Base-by-base conservation (phyloP, 2,113 vertebrate species). In the Callipepla squamata region DNA sequence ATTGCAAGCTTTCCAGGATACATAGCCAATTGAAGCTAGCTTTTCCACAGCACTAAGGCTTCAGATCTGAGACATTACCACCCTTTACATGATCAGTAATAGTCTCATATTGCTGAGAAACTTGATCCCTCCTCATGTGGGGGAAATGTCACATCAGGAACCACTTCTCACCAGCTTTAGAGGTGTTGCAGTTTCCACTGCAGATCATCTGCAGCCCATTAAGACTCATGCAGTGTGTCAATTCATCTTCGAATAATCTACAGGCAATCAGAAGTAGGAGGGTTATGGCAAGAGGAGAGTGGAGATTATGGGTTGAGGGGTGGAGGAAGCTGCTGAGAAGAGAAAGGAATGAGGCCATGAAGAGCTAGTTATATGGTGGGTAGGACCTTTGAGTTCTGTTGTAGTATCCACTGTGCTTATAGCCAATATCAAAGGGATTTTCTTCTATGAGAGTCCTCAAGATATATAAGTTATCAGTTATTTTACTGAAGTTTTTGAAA, bases 241-340 rank as follows among this genome's bases (percentile, higher is more conserved):
- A 58, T 14, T 47, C 1, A 0, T 73, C 34, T 42, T 55, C 19
- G 50, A 15, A 26, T 17, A 75, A 78, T 15, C 42, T 75, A 25
- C 25, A 47, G 16, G 65, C 72, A 89, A 87, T 26, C 70, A 87
- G 17, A 83, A 89, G 6, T 22, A 22, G 18, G 1, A 5, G 1
- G 0, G 2, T 44, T 90, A 34, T 0, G 0, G 50, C 17, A 62
- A 45, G 0, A 25, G 26, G 6, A 22, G 12, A 5, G 11, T 26
- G 50, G 89, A 77, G 34, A 45, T 53, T 17, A 10, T 20, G 19
- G 63, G 7, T 15, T 79, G 44, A 79, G 36, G 26, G n/a, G 26
- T 30, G 38, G 11, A 16, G 17, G 6, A 4, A 89, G 45, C 20
- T 69, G 30, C 78, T 82, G 75, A 58, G 72, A 81, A 66, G 62